Percentiles rank a stretch among this genome's conserved stretches.
phyloP scores from a whole-genome alignment of 2,888 invertebrate species.

The Apotomis betuletana region DNA sequence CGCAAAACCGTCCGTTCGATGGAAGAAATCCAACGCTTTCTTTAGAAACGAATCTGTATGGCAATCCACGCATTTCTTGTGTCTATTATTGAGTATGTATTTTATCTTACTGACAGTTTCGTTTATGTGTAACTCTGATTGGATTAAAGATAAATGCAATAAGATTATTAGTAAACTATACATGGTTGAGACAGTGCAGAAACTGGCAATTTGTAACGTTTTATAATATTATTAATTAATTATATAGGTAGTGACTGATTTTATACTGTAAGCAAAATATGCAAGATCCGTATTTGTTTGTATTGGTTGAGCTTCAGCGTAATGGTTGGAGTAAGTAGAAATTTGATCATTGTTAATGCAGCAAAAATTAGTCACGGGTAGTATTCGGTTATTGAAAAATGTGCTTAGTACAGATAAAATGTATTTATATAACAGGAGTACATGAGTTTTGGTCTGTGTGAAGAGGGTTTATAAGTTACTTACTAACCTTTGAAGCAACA shows the following conservation, averaged over 20 bases:
- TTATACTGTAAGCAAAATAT: background rate
- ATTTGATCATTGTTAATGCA: background rate
- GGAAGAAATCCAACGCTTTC: slow-evolving; percentile 54
- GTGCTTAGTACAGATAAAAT: too few relatives aligned
- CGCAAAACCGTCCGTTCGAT: slow-evolving; percentile 55
- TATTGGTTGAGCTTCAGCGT: too few relatives aligned
- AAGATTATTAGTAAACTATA: slow-evolving; percentile 50
- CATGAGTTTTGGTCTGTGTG: too few relatives aligned
- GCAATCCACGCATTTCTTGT: slow-evolving; percentile 48
- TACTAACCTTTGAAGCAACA: too few relatives aligned
- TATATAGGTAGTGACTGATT: background rate
- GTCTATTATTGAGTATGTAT: slow-evolving; percentile 50
- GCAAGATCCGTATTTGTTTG: background rate
- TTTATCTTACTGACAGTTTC: slow-evolving; percentile 55
- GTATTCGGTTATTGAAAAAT: too few relatives aligned
- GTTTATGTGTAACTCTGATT: slow-evolving; percentile 51
- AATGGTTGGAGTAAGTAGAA: background rate
- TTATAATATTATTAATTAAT: background rate
- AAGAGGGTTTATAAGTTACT: too few relatives aligned
- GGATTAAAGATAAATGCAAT: slow-evolving; percentile 51
- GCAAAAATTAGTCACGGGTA: slow-evolving; percentile 2
- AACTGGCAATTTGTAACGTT: slow-evolving; percentile 13
- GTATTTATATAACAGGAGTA: too few relatives aligned
- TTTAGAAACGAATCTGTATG: slow-evolving; percentile 51
- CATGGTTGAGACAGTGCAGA: slow-evolving; percentile 45